These are phyloP conservation scores for Rhynchotus rufescens DNA, from an alignment of 2,797 vertebrate genomes.

Conservation along the genomic window DNA sequence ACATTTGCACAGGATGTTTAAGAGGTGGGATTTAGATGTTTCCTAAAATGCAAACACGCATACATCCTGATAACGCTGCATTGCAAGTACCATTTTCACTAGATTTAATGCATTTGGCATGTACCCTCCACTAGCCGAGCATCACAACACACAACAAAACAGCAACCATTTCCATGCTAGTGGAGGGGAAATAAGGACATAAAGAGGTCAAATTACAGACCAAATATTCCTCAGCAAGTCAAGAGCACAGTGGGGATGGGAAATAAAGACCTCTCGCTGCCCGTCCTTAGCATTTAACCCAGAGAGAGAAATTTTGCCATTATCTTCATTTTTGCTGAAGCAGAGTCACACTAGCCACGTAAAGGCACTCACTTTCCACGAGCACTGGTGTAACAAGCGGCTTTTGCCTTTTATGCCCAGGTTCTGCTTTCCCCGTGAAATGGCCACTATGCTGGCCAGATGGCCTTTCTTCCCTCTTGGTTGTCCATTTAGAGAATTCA, in stretches of 20 bases:
- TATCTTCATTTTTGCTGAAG: neutral
- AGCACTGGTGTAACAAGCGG: neutral
- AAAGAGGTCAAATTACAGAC: neutral
- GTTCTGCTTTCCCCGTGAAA: neutral
- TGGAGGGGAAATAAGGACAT: neutral
- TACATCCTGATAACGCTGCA: neutral
- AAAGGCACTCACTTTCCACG: neutral
- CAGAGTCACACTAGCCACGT: neutral
- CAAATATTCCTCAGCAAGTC: neutral
- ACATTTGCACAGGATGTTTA: neutral
- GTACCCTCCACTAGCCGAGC: neutral
- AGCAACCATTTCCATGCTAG: neutral
- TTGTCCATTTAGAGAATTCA: neutral
- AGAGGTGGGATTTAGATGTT: neutral
- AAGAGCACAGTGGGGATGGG: neutral
- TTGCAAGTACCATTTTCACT: neutral
- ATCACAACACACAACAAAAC: neutral
- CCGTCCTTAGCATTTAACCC: neutral
- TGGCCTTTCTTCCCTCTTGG: neutral
- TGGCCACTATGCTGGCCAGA: neutral
- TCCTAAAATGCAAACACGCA: neutral
- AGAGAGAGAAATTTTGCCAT: neutral
- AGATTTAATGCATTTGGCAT: neutral
- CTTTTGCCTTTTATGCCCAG: fast-evolving
- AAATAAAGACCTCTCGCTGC: neutral